phyloP scores from a whole-genome alignment of 1,140 invertebrate genomes.

The Meloidogyne exigua region DNA sequence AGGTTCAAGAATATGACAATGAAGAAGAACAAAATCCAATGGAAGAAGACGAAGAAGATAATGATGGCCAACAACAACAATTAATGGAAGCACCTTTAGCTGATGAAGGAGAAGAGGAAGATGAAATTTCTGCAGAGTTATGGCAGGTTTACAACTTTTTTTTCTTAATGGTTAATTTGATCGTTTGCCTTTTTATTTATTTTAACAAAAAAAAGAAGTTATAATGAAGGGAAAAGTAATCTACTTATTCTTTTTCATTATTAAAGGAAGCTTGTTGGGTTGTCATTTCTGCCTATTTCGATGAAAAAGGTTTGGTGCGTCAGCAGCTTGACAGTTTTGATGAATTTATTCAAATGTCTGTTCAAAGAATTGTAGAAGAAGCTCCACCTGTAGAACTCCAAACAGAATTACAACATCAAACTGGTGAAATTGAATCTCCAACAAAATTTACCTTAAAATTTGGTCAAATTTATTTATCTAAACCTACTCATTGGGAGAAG shows the following conservation, averaged over 20 bases:
- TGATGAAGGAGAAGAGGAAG: constrained; percentile 38
- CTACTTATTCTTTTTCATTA: no score
- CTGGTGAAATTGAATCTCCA: constrained; percentile 68
- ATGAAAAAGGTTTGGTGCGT: constrained; percentile 95
- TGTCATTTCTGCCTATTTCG: constrained; percentile 97
- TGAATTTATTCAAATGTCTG: constrained; percentile 99
- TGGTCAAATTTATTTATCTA: constrained; percentile 96
- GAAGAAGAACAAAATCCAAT: constrained; percentile 43
- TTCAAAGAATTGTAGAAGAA: constrained; percentile 96
- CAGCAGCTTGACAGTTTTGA: constrained; percentile 96
- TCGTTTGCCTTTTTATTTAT: no score
- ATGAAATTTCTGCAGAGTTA: constrained; percentile 54
- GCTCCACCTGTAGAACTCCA: constrained; percentile 93
- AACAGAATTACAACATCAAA: constrained; percentile 91
- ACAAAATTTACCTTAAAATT: constrained; percentile 89
- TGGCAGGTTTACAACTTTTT: constrained; percentile 49
- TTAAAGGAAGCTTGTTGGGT: constrained; percentile 98
- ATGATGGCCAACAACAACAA: constrained; percentile 39
- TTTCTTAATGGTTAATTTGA: no score
- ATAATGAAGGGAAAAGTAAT: no score
- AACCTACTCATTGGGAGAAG: constrained; percentile 99
- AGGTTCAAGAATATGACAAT: constrained; percentile 20
- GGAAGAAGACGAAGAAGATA: constrained; percentile 38
- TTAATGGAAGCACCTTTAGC: background rate
- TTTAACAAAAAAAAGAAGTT: no score